Conservation (phyloP, 1,140 invertebrate species). For the Goniozus legneri region DNA sequence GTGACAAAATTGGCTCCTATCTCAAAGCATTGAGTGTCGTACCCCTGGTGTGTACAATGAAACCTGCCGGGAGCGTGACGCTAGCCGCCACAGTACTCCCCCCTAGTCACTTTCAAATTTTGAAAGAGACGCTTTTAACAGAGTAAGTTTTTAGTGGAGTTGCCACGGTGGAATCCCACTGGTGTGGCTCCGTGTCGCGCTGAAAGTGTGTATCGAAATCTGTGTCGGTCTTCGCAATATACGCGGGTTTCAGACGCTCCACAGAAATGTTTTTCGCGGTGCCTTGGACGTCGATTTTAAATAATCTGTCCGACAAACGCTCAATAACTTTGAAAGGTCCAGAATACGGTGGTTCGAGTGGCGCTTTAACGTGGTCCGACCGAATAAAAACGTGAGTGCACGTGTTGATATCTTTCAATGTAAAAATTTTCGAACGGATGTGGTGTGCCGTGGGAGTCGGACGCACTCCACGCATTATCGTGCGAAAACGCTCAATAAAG, state of each 20-base stretch:
- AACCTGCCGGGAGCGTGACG: too few species aligned
- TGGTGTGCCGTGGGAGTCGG: too few species aligned
- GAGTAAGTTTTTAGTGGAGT: too few species aligned
- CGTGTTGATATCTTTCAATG: not conserved
- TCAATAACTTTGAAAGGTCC: not conserved
- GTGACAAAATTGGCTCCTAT: too few species aligned
- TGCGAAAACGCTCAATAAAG: not conserved
- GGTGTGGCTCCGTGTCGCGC: too few species aligned
- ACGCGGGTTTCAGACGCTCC: not conserved
- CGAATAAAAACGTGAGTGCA: not conserved
- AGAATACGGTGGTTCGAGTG: not conserved
- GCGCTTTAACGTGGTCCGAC: not conserved
- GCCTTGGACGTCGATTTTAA: not conserved
- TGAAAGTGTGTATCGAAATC: not conserved
- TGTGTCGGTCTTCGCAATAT: not conserved
- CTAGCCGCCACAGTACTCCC: too few species aligned
- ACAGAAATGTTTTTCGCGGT: not conserved
- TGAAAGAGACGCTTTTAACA: too few species aligned
- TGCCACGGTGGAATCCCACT: too few species aligned
- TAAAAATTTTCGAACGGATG: not conserved
- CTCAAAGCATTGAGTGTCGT: too few species aligned
- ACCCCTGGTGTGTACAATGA: too few species aligned
- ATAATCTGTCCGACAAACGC: not conserved
- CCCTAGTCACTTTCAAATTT: too few species aligned
- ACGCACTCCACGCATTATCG: not conserved